phyloP scores from a whole-genome alignment of 2,888 invertebrate species.

The Priocnemis perturbator region DNA sequence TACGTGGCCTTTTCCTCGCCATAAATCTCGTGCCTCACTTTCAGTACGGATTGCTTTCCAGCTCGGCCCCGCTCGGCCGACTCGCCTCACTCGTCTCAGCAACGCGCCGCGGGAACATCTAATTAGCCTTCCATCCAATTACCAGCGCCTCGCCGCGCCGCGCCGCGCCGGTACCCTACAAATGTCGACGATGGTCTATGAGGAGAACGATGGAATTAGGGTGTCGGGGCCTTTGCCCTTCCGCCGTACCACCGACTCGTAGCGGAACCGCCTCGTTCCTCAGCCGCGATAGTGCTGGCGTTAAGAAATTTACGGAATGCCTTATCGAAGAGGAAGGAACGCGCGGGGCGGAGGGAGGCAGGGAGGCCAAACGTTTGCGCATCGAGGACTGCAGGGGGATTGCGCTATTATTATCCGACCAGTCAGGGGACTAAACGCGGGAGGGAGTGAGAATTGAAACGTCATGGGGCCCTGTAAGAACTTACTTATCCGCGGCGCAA shows the following conservation, averaged over 20 bases:
- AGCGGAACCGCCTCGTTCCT: conserved; percentile 1
- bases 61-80: conserved; percentile 14
- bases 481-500: no score
- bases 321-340: no score
- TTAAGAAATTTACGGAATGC: no score
- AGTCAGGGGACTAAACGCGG: no score
- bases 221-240: conserved; percentile 16
- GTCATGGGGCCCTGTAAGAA: no score
- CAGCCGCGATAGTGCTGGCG: no score
- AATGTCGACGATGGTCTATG: conserved; percentile 25
- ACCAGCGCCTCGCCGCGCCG: no score
- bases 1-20: conserved; percentile 44
- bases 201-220: conserved; percentile 26
- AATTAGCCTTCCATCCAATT: conserved; percentile 50
- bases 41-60: conserved; percentile 45
- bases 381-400: no score
- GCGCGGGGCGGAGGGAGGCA: no score
- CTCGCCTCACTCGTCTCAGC: conserved; percentile 10
- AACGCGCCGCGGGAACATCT: conserved; percentile 23
- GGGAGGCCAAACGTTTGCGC: no score
- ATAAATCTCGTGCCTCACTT: conserved; percentile 53
- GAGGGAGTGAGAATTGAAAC: no score
- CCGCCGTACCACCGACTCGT: conserved; percentile 1
- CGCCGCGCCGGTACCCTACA: conserved; percentile 2
- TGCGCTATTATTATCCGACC: no score